Base-by-base conservation (phyloP, 92 coral and sea anemone genomes). In the Porites lobata region DNA sequence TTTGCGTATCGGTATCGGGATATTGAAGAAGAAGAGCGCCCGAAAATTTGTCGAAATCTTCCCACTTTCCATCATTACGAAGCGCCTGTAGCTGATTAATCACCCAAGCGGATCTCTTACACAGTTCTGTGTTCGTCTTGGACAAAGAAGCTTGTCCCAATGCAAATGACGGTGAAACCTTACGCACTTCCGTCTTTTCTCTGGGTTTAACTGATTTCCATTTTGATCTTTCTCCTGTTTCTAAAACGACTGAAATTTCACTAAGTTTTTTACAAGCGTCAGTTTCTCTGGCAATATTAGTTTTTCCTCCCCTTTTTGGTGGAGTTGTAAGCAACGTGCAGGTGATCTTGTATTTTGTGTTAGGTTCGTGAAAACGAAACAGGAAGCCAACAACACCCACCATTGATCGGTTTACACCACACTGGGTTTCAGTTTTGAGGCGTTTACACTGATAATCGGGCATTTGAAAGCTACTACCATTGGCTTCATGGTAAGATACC, bases 51-150 rank as follows among this genome's bases (percentile, higher is more conserved):
- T 88, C 77, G 65, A 91, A 94, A 24, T 75, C 69, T 12, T 14
- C 86, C 96, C 96, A 94, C 64, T 69, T 63, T 6, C 89, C 96
- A 22, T 94, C 85, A 68, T 94, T 92, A 54, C 94, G 91, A 51
- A 75, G 87, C 17, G 68, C 64, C 50, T 94, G 96, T 10, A 94
- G 76, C 54, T 82, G 67, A 24, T 54, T 88, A 88, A 94, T 84
- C 38, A 93, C 81, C 78, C 77, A 76, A 20, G 62, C 32, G 9
- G 93, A 90, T 17, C 71, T 58, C 51, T 69, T 50, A 67, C 19
- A 72, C 24, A 86, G 82, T 20, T 75, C 76, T 17, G 50, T 22
- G 73, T 17, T 50, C 12, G 61, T 54, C 24, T 70, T 43, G 5
- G 93, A 86, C 11, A 75, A 91, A 19, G 80, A n/a, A 1, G 87